Conservation (phyloP, 2,113 vertebrate species). For the Clinocottus analis region DNA sequence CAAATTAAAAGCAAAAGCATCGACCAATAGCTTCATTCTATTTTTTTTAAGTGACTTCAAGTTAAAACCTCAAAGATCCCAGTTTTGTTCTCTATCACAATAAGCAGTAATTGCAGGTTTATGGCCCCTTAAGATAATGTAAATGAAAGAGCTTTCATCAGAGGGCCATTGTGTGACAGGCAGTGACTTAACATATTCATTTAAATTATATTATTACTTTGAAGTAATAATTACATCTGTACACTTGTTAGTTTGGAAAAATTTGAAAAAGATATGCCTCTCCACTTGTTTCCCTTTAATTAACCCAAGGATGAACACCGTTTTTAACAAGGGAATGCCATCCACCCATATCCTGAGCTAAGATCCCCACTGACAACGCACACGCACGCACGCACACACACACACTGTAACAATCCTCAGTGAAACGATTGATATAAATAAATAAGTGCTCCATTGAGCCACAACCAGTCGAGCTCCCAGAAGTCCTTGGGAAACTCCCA, state of each 20-base stretch:
- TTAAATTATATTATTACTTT: background rate
- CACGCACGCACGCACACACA: conserved; percentile 28
- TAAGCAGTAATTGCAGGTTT: no score
- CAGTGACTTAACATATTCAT: background rate
- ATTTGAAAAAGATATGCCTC: background rate
- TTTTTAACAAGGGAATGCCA: conserved; percentile 32
- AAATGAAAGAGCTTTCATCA: background rate
- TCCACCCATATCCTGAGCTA: conserved; percentile 27
- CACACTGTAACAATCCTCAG: background rate
- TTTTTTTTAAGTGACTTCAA: no score
- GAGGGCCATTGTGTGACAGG: background rate
- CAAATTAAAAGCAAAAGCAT: no score
- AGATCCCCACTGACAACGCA: conserved; percentile 39
- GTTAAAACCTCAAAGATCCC: no score
- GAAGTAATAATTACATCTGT: background rate
- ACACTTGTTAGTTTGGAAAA: background rate
- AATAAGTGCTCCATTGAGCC: conserved; percentile 60
- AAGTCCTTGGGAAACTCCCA: conserved; percentile 75
- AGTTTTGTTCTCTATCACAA: no score
- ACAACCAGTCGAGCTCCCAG: conserved; percentile 50
- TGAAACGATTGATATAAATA: conserved; percentile 61
- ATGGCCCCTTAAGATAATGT: background rate
- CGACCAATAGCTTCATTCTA: no score
- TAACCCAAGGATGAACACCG: conserved; percentile 7
- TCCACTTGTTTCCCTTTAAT: conserved; percentile 25